Evolutionary conservation across 1,140 invertebrate genomes (phyloP), one percentile per base, ranked within the genome.

Genomic region (Aphelinus certus): DNA sequence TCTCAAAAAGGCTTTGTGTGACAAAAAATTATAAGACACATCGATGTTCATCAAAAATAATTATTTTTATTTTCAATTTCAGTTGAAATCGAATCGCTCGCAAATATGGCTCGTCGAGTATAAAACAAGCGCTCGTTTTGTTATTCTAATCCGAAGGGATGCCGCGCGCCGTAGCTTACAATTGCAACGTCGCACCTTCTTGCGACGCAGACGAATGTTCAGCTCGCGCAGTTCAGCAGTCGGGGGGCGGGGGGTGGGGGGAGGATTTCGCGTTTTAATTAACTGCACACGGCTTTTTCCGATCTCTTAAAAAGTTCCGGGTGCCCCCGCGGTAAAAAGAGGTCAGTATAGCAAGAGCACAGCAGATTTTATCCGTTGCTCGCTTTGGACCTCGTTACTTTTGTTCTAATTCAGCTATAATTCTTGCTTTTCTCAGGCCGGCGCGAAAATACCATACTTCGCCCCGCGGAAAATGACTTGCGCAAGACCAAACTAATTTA

Each of bases 401-500:
- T 74, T 74, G 65, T 74, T 68, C 72, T 68, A 69, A 74, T 74
- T 69, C 62, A 68, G 72, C 72, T 74, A 70, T 70, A 75, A 69
- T 69, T 70, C 60, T 70, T 63, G 61, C 61, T 75, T 73, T 62
- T 46, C 42, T 62, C 47, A 49, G 49, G 48, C 49, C 7, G 55
- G 7, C 57, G 56, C 68, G 49, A 57, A n/a, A 57, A n/a, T 71
- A 76, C 68, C 4, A 53, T 53, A 76, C 74, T 76, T 76, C 71
- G 51, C 45, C 53, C 73, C 45, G 51, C 48, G 68, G 62, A 76
- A 76, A 71, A 76, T 75, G 74, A 76, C 62, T 60, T 56, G 63
- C 55, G 45, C 63, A 72, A 72, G 75, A 51, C 69, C 75, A 76
- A 76, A 76, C 69, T 76, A 76, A 76, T 76, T 76, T 76, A 76